phyloP scores from a whole-genome alignment of 2,888 invertebrate genomes.

The Lithophane leautieri region DNA sequence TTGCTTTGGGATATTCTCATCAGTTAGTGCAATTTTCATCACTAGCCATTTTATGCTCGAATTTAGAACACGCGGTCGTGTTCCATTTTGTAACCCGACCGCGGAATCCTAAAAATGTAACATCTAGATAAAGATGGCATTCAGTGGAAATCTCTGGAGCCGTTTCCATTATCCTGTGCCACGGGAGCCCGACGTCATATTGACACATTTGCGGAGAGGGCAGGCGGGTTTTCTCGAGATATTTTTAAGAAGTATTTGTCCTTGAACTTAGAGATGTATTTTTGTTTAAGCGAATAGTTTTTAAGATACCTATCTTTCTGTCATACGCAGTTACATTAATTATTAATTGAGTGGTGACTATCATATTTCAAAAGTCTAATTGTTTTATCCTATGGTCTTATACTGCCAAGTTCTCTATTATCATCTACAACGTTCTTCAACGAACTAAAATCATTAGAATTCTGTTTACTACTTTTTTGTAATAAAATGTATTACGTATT shows the following conservation, averaged over 20 bases:
- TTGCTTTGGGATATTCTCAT: not conserved
- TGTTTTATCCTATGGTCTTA: not conserved
- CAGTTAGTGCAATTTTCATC: not conserved
- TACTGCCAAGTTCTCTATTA: not conserved
- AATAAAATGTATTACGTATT: not conserved
- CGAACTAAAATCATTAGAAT: not conserved
- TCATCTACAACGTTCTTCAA: not conserved
- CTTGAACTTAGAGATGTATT: conserved; percentile 12
- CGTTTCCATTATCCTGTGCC: conserved; percentile 52
- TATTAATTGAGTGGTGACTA: not conserved
- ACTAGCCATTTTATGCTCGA: not conserved
- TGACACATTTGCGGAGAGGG: conserved; percentile 46
- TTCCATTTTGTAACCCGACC: not conserved
- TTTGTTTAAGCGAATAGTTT: not conserved
- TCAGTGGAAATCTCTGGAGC: conserved; percentile 42
- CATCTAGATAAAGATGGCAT: conserved; percentile 36
- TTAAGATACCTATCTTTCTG: not conserved
- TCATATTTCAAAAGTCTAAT: no score
- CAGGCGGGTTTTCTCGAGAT: conserved; percentile 7
- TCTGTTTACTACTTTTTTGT: not conserved
- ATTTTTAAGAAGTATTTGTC: conserved; percentile 23
- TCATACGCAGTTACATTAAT: conserved; percentile 5
- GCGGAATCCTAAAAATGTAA: conserved; percentile 23
- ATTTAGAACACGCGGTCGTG: not conserved
- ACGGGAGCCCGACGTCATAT: conserved; percentile 32